Percentiles rank a stretch among this genome's conserved stretches.
Conservation (phyloP, 2,797 vertebrate species). For the Eulemur mongoz region DNA sequence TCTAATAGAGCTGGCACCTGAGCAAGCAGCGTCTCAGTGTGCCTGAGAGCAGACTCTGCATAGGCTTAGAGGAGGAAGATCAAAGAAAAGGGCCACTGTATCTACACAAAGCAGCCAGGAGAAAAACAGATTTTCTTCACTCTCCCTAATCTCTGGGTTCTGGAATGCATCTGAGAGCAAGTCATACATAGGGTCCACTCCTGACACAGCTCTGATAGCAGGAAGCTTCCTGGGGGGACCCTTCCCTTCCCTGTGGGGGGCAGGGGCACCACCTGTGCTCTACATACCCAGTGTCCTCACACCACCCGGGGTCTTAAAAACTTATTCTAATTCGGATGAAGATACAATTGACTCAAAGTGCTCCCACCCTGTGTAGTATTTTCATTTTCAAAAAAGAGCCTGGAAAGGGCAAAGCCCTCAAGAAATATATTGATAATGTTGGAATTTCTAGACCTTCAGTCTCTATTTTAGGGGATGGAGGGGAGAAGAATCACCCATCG, state of each 20-base stretch:
- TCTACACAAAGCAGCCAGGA: not conserved
- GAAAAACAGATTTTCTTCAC: conserved; percentile 22
- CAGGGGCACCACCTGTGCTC: not conserved
- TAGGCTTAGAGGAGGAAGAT: not conserved
- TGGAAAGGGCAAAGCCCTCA: not conserved
- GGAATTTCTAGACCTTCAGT: not conserved
- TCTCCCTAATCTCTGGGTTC: conserved; percentile 26
- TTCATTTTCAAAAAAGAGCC: conserved; percentile 33
- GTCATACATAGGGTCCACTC: not conserved
- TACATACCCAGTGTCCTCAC: not conserved
- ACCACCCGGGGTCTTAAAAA: not conserved
- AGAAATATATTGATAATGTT: not conserved
- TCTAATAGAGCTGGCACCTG: not conserved
- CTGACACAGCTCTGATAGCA: not conserved
- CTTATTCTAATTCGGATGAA: not conserved
- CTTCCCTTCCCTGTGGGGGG: not conserved
- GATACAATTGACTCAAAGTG: not conserved
- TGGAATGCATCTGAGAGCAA: conserved; percentile 50
- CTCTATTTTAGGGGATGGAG: not conserved
- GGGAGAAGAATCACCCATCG: not conserved
- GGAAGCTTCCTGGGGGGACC: not conserved
- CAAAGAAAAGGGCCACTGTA: not conserved
- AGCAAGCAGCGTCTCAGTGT: not conserved
- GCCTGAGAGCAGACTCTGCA: not conserved
- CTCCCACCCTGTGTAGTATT: not conserved